phyloP scores from a whole-genome alignment of 1,140 invertebrate species.

The Psix sp. region DNA sequence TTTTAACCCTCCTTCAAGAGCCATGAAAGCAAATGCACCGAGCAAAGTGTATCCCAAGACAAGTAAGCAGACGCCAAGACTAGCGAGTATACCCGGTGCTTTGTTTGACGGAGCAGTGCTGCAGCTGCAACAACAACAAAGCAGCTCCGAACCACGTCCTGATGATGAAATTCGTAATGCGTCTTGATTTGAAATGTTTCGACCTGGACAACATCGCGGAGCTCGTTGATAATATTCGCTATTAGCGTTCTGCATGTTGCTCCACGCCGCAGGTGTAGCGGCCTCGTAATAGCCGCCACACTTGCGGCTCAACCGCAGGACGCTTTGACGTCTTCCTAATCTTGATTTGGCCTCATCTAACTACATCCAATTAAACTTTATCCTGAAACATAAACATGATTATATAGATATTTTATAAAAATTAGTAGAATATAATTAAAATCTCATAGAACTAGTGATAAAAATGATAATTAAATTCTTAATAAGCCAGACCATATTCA shows the following conservation, averaged over 20 bases:
- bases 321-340: constrained; percentile 61
- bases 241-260: constrained; percentile 69
- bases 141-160: constrained; percentile 66
- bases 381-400: constrained; percentile 41
- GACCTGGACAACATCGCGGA: constrained; percentile 69
- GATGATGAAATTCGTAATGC: constrained; percentile 60
- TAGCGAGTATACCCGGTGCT: constrained; percentile 74
- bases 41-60: constrained; percentile 93
- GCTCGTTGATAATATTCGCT: constrained; percentile 70
- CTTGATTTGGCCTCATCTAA: constrained; percentile 42
- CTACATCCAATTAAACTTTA: constrained; percentile 61
- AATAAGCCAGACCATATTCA: too few species aligned
- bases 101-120: constrained; percentile 69
- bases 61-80: constrained; percentile 87
- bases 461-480: too few species aligned
- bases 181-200: constrained; percentile 61
- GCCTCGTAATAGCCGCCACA: constrained; percentile 64
- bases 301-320: constrained; percentile 67
- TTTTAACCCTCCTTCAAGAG: constrained; percentile 84
- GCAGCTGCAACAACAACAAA: constrained; percentile 71
- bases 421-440: too few species aligned
- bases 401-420: neutral
- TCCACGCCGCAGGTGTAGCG: constrained; percentile 68
- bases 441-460: too few species aligned
- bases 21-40: constrained; percentile 94